Conservation (phyloP, 1,140 invertebrate genomes). For the Formica selysi region DNA sequence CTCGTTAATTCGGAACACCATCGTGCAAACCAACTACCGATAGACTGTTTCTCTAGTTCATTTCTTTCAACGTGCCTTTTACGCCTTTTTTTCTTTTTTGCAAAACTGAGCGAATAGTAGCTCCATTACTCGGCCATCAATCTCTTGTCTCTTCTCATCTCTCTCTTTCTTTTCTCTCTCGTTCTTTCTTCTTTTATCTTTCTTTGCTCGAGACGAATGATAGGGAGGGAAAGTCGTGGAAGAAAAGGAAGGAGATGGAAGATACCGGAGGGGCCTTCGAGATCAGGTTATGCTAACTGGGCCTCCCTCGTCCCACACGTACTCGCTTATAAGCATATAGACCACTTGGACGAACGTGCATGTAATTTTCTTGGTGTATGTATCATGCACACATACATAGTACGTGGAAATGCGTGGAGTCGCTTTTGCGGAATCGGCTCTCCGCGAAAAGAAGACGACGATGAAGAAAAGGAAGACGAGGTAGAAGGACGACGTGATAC, state of each 20-base stretch:
- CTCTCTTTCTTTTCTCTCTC: background rate
- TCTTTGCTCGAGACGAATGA: slow-evolving; percentile 35
- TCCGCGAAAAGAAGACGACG: slow-evolving; percentile 60
- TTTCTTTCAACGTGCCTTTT: slow-evolving; percentile 46
- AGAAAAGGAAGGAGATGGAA: slow-evolving; percentile 50
- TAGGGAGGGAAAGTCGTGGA: slow-evolving; percentile 39
- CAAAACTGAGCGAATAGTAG: slow-evolving; percentile 64
- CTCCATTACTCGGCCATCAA: slow-evolving; percentile 79
- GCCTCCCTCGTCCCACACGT: slow-evolving; percentile 76
- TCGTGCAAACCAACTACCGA: slow-evolving; percentile 12
- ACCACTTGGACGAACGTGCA: slow-evolving; percentile 22
- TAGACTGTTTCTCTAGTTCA: slow-evolving; percentile 10
- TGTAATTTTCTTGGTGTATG: background rate
- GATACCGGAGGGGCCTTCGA: slow-evolving; percentile 74
- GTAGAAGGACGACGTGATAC: slow-evolving; percentile 15
- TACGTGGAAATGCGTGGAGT: slow-evolving; percentile 67
- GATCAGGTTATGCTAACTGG: slow-evolving; percentile 85
- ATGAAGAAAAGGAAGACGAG: slow-evolving; percentile 27
- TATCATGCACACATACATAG: background rate
- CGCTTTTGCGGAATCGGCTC: slow-evolving; percentile 73
- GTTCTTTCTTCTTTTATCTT: slow-evolving; percentile 24
- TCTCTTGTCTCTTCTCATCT: slow-evolving; percentile 64
- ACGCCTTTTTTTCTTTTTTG: background rate
- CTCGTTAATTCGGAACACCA: slow-evolving; percentile 44
- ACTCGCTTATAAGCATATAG: slow-evolving; percentile 67